These are phyloP conservation scores for Hemiscyllium ocellatum DNA, from an alignment of 2,113 vertebrate genomes.

Conservation along the genomic window DNA sequence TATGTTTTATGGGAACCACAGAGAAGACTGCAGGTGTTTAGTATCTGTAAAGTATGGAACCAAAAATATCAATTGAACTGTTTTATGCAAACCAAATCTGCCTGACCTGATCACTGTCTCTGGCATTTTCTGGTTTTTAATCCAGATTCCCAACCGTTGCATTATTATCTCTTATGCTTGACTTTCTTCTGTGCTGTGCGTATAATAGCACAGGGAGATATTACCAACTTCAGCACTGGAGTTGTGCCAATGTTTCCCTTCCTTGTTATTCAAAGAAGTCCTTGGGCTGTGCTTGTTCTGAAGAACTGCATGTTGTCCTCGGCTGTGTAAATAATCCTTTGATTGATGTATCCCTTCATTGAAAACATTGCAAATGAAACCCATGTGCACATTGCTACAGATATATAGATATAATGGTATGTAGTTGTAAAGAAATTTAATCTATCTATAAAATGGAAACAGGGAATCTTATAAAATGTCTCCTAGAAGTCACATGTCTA, in stretches of 20 bases:
- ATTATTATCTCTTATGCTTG: neutral
- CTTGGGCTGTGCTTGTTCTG: neutral
- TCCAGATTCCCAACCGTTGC: neutral
- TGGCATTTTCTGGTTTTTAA: neutral
- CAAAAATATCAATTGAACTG: neutral
- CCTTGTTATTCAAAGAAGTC: neutral
- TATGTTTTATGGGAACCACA: neutral
- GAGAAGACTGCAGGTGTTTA: neutral
- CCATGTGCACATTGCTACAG: neutral
- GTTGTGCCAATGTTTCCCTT: neutral
- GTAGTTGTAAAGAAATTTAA: no score
- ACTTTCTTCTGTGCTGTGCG: neutral
- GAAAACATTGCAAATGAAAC: neutral
- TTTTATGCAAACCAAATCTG: neutral
- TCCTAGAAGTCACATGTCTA: no score
- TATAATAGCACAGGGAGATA: neutral
- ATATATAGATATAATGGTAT: no score
- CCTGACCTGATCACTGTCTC: neutral
- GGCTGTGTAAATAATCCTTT: neutral
- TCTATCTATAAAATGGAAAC: no score
- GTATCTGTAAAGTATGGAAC: neutral
- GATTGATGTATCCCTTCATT: neutral
- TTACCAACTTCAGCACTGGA: neutral
- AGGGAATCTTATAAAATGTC: no score
- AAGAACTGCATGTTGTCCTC: neutral